Evolutionary conservation across 2,797 vertebrate species (phyloP).

Genomic region (Sebastolobus alascanus): DNA sequence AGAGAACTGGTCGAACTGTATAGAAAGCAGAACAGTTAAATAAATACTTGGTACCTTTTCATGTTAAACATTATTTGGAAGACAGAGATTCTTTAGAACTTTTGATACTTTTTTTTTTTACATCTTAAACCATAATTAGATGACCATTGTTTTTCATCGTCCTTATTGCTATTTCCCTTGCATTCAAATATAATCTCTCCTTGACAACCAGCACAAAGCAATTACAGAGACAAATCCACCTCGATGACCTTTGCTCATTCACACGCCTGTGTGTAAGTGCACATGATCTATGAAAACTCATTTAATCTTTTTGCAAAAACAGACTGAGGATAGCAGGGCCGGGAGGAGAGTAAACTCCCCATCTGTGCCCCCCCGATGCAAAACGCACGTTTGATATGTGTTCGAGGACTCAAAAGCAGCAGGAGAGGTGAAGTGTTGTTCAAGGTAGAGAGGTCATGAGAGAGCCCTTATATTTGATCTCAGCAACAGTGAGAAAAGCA

Average conservation of each 20-base stretch:
- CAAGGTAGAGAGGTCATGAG: slow-evolving; percentile 75
- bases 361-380: not conserved
- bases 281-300: slow-evolving; percentile 40
- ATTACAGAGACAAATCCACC: slow-evolving; percentile 33
- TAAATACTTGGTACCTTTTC: slow-evolving; percentile 79
- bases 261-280: slow-evolving; percentile 25
- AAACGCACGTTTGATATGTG: slow-evolving; percentile 54
- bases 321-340: slow-evolving; percentile 18
- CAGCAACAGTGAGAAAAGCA: slow-evolving; percentile 70
- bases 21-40: slow-evolving; percentile 85
- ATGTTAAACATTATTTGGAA: slow-evolving; percentile 88
- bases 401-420: slow-evolving; percentile 64
- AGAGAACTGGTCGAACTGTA: slow-evolving; percentile 76
- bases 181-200: slow-evolving; percentile 54
- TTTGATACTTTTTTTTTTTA: slow-evolving; percentile 79
- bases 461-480: slow-evolving; percentile 86
- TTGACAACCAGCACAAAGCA: slow-evolving; percentile 39
- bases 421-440: slow-evolving; percentile 72
- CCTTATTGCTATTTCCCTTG: slow-evolving; percentile 84
- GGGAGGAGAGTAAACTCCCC: not conserved
- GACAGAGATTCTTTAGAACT: slow-evolving; percentile 90
- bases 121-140: slow-evolving; percentile 83
- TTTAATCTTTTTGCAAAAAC: slow-evolving; percentile 19
- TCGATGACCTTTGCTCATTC: slow-evolving; percentile 20
- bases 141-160: slow-evolving; percentile 84